Conservation (phyloP, 2,113 vertebrate species). For the Tragelaphus scriptus region DNA sequence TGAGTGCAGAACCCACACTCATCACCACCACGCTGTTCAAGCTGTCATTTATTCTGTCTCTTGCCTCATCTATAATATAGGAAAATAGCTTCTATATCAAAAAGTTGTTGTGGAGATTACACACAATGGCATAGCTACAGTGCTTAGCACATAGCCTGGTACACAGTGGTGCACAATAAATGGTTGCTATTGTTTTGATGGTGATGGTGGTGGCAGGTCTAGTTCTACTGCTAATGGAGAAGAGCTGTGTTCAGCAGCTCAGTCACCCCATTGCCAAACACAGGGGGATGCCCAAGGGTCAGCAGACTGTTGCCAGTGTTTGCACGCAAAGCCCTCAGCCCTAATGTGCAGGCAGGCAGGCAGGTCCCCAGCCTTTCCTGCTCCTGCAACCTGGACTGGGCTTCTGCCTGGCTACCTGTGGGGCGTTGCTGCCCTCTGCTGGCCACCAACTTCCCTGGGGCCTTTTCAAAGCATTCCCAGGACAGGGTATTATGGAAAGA, state of each 20-base stretch:
- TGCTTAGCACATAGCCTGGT: background rate
- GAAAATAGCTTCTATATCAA: background rate
- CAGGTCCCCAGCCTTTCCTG: background rate
- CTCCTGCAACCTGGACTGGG: fast-evolving
- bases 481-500: background rate
- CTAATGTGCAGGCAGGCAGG: too few relatives aligned
- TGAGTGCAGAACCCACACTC: background rate
- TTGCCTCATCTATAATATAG: background rate
- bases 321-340: background rate
- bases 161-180: background rate
- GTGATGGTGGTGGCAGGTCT: too few relatives aligned
- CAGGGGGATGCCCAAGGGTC: background rate
- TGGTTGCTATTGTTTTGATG: background rate
- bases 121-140: too few relatives aligned
- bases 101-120: background rate
- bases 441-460: background rate
- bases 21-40: background rate
- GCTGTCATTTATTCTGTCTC: background rate
- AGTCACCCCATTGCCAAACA: background rate
- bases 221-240: background rate
- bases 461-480: background rate
- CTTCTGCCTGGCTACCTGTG: background rate
- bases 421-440: constrained; percentile 65
- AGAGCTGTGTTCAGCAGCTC: background rate
- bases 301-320: background rate